Percentiles rank a stretch among this genome's conserved stretches.
Conservation (phyloP, 2,113 vertebrate species). For the Eubucco bourcierii region DNA sequence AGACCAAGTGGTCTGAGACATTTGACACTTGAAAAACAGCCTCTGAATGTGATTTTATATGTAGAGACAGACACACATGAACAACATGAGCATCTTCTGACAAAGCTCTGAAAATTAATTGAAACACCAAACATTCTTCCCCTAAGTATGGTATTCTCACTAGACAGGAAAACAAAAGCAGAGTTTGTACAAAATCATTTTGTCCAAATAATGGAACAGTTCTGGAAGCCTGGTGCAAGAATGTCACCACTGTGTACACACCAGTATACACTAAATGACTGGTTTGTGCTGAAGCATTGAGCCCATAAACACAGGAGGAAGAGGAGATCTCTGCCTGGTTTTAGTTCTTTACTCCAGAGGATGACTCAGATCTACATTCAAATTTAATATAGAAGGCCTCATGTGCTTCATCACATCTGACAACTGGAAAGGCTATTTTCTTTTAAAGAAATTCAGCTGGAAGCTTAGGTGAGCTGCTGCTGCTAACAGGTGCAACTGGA, state of each 20-base stretch:
- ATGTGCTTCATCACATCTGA: background rate
- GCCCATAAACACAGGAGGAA: background rate
- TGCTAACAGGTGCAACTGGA: background rate
- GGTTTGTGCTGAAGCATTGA: background rate
- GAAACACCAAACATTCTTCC: background rate
- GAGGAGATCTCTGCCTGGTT: background rate
- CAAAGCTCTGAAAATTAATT: background rate
- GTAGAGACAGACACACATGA: accelerated
- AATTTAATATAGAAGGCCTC: background rate
- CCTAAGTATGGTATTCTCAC: background rate
- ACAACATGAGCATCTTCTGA: background rate
- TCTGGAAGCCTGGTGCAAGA: background rate
- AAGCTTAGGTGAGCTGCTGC: background rate
- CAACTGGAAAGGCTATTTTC: background rate
- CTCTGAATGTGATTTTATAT: background rate
- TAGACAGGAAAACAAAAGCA: background rate
- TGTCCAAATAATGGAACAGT: background rate
- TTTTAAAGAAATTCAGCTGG: background rate
- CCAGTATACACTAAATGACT: background rate
- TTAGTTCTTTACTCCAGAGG: background rate
- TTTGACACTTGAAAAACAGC: background rate
- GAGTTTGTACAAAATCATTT: background rate
- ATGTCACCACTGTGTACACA: background rate
- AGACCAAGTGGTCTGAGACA: background rate
- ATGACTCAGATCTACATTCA: background rate